Percentiles rank a stretch among this genome's conserved stretches.
These are phyloP conservation scores for Knipowitschia caucasica DNA, from an alignment of 2,797 vertebrate species.

Conservation along the genomic window DNA sequence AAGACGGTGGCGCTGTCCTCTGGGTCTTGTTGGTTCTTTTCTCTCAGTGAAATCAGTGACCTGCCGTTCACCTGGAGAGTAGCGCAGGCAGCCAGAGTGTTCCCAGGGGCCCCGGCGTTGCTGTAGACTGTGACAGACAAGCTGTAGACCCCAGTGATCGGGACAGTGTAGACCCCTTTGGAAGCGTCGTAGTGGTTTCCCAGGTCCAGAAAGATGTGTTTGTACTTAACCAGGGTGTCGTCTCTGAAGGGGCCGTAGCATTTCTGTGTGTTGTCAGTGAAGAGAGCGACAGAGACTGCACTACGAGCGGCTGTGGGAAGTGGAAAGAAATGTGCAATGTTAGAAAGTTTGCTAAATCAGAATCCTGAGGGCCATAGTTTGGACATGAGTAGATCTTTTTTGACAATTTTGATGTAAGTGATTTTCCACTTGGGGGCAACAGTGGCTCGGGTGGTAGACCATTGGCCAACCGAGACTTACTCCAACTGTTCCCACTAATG, in stretches of 20 bases:
- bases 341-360: too few relatives aligned
- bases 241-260: constrained; percentile 34
- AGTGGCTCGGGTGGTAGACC: too few relatives aligned
- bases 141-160: constrained; percentile 66
- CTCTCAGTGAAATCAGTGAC: constrained; percentile 11
- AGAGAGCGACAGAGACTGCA: constrained; percentile 72
- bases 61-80: constrained; percentile 46
- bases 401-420: too few relatives aligned
- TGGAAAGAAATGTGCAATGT: not conserved
- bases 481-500: too few relatives aligned
- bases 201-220: constrained; percentile 60
- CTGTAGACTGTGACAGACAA: constrained; percentile 62
- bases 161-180: constrained; percentile 56
- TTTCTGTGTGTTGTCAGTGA: not conserved
- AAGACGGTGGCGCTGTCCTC: constrained; percentile 64
- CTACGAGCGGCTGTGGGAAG: constrained; percentile 58
- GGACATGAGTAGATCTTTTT: too few relatives aligned
- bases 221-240: constrained; percentile 31
- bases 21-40: constrained; percentile 48
- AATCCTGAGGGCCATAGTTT: too few relatives aligned
- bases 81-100: constrained; percentile 36
- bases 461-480: too few relatives aligned
- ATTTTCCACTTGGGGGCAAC: too few relatives aligned
- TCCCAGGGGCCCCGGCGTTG: not conserved
- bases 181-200: constrained; percentile 41